Conservation (phyloP, 2,888 invertebrate species). For the Mellilla xanthometata region DNA sequence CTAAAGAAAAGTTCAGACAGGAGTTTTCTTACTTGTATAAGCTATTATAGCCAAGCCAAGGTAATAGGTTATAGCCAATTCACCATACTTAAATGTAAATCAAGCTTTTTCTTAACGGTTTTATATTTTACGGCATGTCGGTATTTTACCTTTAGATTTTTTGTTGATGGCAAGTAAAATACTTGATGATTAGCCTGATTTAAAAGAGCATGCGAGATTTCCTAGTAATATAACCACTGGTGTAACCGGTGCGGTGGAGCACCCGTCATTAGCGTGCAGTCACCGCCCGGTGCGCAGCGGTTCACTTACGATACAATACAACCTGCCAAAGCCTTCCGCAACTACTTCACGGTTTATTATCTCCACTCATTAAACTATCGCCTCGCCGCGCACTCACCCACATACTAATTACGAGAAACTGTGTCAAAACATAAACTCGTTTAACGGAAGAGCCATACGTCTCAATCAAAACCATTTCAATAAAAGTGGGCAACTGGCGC, state of each 20-base stretch:
- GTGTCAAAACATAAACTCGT: slow-evolving; percentile 34
- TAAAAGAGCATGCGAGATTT: slow-evolving; percentile 2
- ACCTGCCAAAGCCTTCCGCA: slow-evolving; percentile 31
- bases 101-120: too few species aligned
- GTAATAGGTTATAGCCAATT: too few species aligned
- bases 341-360: slow-evolving; percentile 17
- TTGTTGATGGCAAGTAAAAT: background rate
- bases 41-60: too few species aligned
- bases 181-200: background rate
- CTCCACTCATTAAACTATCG: slow-evolving; percentile 18
- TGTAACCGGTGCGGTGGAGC: slow-evolving; percentile 33
- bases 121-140: too few species aligned
- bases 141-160: background rate
- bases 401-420: slow-evolving; percentile 26
- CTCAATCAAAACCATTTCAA: slow-evolving; percentile 37
- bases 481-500: slow-evolving; percentile 36
- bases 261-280: slow-evolving; percentile 45
- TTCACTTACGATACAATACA: slow-evolving; percentile 40
- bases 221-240: slow-evolving; percentile 20
- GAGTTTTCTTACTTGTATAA: too few species aligned
- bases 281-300: slow-evolving; percentile 36
- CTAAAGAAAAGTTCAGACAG: too few species aligned
- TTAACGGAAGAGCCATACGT: slow-evolving; percentile 36
- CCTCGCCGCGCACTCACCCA: slow-evolving; percentile 15
- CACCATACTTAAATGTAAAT: too few species aligned